phyloP scores from a whole-genome alignment of 2,113 vertebrate genomes.

The Glaucomys volans region DNA sequence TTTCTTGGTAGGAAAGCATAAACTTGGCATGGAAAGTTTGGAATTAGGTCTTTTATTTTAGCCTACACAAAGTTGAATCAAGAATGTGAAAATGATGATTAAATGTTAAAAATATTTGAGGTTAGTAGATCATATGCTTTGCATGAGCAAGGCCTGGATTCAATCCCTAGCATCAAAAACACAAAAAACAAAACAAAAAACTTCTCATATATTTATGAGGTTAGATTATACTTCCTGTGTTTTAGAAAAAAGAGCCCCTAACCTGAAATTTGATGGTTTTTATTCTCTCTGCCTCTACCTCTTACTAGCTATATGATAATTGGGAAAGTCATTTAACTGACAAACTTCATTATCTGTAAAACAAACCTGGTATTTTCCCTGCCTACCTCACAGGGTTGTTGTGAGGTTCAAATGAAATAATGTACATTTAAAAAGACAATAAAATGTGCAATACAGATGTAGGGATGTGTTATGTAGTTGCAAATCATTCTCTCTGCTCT shows the following conservation, averaged over 20 bases:
- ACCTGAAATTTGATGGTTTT: neutral
- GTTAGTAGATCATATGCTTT: neutral
- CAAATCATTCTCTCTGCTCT: neutral
- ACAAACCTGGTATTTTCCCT: neutral
- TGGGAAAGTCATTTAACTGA: neutral
- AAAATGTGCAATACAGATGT: neutral
- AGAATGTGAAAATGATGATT: conserved; percentile 25
- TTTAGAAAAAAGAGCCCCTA: conserved; percentile 9
- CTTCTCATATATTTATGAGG: neutral
- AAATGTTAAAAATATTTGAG: conserved; percentile 39
- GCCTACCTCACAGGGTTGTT: conserved; percentile 64
- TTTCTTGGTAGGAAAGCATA: conserved; percentile 14
- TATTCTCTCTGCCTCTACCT: neutral
- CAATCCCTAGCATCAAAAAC: neutral
- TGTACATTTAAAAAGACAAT: neutral
- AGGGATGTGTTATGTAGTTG: neutral
- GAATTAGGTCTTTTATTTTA: conserved; percentile 29
- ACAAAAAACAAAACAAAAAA: neutral
- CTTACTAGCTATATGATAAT: neutral
- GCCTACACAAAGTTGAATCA: conserved; percentile 2
- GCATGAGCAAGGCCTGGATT: neutral
- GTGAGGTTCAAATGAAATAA: conserved; percentile 52
- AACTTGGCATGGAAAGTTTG: conserved; percentile 1
- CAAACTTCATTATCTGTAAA: neutral
- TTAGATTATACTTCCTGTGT: conserved; percentile 7